Conservation (phyloP, 2,797 vertebrate species). For the Echeneis naucrates region DNA sequence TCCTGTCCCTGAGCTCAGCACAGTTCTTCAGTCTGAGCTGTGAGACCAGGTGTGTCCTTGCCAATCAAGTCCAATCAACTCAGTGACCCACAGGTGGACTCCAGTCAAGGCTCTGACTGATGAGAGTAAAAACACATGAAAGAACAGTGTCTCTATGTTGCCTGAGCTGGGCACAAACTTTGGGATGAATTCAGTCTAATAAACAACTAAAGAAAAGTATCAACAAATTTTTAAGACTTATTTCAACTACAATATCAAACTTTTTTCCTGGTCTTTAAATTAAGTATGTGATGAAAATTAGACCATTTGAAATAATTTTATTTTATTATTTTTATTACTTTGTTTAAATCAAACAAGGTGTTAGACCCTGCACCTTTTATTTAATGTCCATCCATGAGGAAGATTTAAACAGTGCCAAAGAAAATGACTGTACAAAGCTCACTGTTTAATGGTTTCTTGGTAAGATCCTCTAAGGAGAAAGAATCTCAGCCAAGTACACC, state of each 20-base stretch:
- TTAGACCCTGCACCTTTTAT: background rate
- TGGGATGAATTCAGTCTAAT: too few species aligned
- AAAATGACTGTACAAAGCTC: background rate
- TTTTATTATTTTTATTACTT: background rate
- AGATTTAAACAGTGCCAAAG: background rate
- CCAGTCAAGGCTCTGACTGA: too few species aligned
- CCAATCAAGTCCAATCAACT: too few species aligned
- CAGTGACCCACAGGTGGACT: too few species aligned
- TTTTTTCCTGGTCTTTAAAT: background rate
- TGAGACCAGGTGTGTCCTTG: too few species aligned
- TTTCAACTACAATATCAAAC: background rate
- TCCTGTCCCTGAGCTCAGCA: background rate
- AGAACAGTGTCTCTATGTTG: too few species aligned
- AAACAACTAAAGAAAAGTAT: too few species aligned
- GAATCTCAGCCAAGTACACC: constrained; percentile 12
- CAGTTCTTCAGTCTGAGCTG: too few species aligned
- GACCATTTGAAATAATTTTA: background rate
- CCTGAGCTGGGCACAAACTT: too few species aligned
- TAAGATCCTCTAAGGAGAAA: background rate
- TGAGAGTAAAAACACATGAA: too few species aligned
- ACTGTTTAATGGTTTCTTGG: background rate
- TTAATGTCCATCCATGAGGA: background rate
- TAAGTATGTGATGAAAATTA: background rate
- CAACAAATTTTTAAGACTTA: background rate
- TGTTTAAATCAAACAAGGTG: background rate